These are phyloP conservation scores for Nesoenas mayeri DNA, from an alignment of 2,113 vertebrate species.

Conservation along the genomic window DNA sequence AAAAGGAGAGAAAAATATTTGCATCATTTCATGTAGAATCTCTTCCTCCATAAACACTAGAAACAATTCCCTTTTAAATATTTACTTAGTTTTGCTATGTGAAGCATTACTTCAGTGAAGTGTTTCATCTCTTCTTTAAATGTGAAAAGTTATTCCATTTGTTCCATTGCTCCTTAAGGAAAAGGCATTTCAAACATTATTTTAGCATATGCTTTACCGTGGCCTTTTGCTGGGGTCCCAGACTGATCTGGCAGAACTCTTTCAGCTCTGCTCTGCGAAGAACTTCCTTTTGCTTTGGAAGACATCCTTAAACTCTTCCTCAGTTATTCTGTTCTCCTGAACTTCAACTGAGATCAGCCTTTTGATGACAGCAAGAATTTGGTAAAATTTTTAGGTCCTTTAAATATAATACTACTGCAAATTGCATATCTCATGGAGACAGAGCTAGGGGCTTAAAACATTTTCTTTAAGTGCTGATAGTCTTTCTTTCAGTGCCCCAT, in stretches of 20 bases:
- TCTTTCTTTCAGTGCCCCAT: not conserved
- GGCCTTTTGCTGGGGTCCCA: not conserved
- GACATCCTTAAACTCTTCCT: not conserved
- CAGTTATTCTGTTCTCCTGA: not conserved
- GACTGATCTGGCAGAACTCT: not conserved
- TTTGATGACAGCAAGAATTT: not conserved
- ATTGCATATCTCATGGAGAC: not conserved
- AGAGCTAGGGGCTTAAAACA: not conserved
- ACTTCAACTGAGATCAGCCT: not conserved
- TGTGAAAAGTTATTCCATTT: not conserved
- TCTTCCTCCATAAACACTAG: not conserved
- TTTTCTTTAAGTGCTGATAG: not conserved
- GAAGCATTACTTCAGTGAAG: not conserved
- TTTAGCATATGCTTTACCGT: not conserved
- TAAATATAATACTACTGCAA: not conserved
- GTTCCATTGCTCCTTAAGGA: not conserved
- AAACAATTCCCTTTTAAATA: not conserved
- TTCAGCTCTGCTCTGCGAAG: not conserved
- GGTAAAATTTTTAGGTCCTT: not conserved
- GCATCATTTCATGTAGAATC: not conserved
- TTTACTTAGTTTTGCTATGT: not conserved
- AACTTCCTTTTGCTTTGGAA: not conserved
- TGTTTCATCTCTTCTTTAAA: not conserved
- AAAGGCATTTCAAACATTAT: not conserved
- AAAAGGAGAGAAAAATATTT: not conserved